phyloP scores from a whole-genome alignment of 2,888 invertebrate genomes.

The Caenorhabditis doughertyi region DNA sequence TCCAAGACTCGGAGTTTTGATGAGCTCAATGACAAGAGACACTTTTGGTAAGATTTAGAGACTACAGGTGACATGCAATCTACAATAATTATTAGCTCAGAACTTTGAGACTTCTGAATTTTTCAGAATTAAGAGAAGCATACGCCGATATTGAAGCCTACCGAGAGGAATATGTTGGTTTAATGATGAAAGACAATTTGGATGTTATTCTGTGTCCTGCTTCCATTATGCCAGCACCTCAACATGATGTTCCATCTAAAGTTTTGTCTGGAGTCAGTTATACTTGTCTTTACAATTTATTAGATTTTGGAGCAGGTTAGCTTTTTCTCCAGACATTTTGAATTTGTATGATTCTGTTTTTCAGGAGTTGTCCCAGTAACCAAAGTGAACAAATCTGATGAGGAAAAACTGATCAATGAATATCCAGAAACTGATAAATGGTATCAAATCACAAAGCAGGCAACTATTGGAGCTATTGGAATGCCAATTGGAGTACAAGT shows the following conservation, averaged over 20 bases:
- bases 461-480: slow-evolving; percentile 72
- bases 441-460: slow-evolving; percentile 71
- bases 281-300: slow-evolving; percentile 82
- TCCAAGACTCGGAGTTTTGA: slow-evolving; percentile 41
- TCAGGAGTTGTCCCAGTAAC: slow-evolving; percentile 82
- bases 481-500: slow-evolving; percentile 79
- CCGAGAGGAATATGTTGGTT: slow-evolving; percentile 66
- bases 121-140: slow-evolving; percentile 71
- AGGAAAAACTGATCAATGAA: slow-evolving; percentile 69
- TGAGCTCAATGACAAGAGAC: slow-evolving; percentile 55
- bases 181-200: slow-evolving; percentile 68
- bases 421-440: slow-evolving; percentile 75
- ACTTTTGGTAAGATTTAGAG: slow-evolving; percentile 41
- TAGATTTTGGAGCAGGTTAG: slow-evolving; percentile 83
- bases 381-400: slow-evolving; percentile 75
- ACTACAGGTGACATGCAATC: too few species aligned
- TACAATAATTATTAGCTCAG: too few species aligned
- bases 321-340: neutral
- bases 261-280: slow-evolving; percentile 77
- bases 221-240: slow-evolving; percentile 67
- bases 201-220: slow-evolving; percentile 75
- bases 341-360: neutral
- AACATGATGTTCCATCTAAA: slow-evolving; percentile 73
- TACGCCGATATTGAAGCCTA: slow-evolving; percentile 75
- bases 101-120: neutral